Conservation (phyloP, 2,797 vertebrate genomes). For the Gallinago solitaria region DNA sequence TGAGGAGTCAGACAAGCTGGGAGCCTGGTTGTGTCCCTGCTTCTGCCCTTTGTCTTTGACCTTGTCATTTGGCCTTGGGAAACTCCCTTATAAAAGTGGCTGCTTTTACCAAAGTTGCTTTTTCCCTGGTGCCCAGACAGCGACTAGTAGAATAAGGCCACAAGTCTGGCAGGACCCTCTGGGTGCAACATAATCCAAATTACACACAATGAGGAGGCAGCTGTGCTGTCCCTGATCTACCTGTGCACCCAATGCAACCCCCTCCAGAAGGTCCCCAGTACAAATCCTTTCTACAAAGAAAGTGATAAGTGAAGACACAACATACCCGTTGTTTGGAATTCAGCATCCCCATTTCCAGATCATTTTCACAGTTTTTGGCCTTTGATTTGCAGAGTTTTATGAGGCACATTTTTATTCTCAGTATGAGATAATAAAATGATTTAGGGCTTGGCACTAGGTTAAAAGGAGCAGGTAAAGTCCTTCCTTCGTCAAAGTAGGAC, state of each 20-base stretch:
- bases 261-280: background rate
- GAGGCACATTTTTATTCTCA: conserved; percentile 91
- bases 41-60: background rate
- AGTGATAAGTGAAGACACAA: background rate
- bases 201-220: fast-evolving
- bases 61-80: background rate
- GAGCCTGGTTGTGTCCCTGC: background rate
- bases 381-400: conserved; percentile 92
- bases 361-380: conserved; percentile 86
- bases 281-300: background rate
- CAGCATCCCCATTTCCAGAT: conserved; percentile 95
- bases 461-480: conserved; percentile 93
- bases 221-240: background rate
- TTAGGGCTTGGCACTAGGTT: conserved; percentile 97
- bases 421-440: conserved; percentile 95
- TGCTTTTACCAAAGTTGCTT: background rate
- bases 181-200: background rate
- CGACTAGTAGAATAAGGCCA: background rate
- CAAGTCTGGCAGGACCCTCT: background rate
- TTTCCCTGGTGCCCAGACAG: background rate
- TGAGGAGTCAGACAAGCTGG: background rate
- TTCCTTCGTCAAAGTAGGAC: conserved; percentile 96
- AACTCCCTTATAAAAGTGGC: background rate
- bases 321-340: conserved; percentile 89
- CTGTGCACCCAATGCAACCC: background rate